Conservation (phyloP, 2,888 invertebrate genomes). For the Liposcelis brunnea region DNA sequence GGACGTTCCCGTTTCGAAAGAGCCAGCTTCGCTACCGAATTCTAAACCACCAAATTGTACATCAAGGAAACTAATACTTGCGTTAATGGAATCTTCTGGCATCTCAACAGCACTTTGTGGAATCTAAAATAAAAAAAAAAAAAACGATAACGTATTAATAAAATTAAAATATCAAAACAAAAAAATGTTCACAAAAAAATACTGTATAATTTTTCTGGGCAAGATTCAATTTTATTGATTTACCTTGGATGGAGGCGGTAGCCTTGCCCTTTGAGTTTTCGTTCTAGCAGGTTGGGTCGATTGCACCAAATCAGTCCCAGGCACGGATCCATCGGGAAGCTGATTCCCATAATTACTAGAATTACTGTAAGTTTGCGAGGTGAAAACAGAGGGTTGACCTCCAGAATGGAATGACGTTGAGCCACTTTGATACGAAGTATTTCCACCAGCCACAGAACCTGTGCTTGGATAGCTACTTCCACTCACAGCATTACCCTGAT, state of each 20-base stretch:
- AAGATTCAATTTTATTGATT: constrained; percentile 11
- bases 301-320: too few relatives aligned
- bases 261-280: constrained; percentile 49
- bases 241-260: constrained; percentile 74
- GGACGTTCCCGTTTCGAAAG: constrained; percentile 29
- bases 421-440: too few relatives aligned
- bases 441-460: too few relatives aligned
- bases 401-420: too few relatives aligned
- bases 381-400: too few relatives aligned
- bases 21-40: constrained; percentile 38
- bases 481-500: too few relatives aligned
- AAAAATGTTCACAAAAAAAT: constrained; percentile 14
- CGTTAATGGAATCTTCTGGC: constrained; percentile 72
- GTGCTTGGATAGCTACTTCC: too few relatives aligned
- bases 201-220: neutral
- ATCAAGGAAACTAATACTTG: constrained; percentile 60
- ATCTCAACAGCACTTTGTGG: constrained; percentile 90
- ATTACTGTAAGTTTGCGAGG: too few relatives aligned
- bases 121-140: constrained; percentile 41
- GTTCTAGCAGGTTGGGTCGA: constrained; percentile 22
- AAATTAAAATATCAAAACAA: constrained; percentile 10
- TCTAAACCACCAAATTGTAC: constrained; percentile 89
- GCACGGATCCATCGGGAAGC: too few relatives aligned
- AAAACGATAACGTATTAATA: constrained; percentile 9
- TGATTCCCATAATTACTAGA: too few relatives aligned